phyloP scores from a whole-genome alignment of 1,140 invertebrate species.

The Anoplophora glabripennis region DNA sequence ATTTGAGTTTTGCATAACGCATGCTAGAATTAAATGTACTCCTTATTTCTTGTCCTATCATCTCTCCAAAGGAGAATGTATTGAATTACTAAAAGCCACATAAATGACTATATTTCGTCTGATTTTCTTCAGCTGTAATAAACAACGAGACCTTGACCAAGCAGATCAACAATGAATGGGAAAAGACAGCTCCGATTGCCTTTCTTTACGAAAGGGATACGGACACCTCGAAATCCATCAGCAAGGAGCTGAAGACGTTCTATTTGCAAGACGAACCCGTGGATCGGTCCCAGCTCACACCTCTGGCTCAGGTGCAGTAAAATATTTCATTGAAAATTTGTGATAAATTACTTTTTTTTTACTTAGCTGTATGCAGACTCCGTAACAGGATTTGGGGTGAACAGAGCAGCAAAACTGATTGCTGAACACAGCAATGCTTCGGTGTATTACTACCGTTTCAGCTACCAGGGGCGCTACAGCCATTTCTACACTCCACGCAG shows the following conservation, averaged over 20 bases:
- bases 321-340: constrained; percentile 20
- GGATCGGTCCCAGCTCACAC: constrained; percentile 36
- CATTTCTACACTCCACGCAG: constrained; percentile 50
- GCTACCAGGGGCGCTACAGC: constrained; percentile 55
- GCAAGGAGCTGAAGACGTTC: constrained; percentile 49
- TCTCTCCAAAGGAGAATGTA: no score
- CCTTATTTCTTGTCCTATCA: no score
- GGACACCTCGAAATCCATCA: constrained; percentile 51
- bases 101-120: not conserved
- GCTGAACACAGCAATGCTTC: constrained; percentile 47
- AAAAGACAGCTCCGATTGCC: constrained; percentile 54
- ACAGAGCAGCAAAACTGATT: constrained; percentile 53
- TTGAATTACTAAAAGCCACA: not conserved
- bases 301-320: constrained; percentile 43
- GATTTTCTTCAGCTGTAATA: constrained; percentile 46
- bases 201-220: constrained; percentile 56
- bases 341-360: constrained; percentile 3
- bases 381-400: constrained; percentile 51
- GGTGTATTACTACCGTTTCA: constrained; percentile 57
- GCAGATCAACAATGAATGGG: constrained; percentile 53
- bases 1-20: no score
- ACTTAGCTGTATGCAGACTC: constrained; percentile 52
- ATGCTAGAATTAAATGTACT: no score
- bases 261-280: constrained; percentile 50
- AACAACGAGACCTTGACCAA: constrained; percentile 48